Evolutionary conservation across 2,888 invertebrate species (phyloP).

Genomic region (Apeira syringaria): DNA sequence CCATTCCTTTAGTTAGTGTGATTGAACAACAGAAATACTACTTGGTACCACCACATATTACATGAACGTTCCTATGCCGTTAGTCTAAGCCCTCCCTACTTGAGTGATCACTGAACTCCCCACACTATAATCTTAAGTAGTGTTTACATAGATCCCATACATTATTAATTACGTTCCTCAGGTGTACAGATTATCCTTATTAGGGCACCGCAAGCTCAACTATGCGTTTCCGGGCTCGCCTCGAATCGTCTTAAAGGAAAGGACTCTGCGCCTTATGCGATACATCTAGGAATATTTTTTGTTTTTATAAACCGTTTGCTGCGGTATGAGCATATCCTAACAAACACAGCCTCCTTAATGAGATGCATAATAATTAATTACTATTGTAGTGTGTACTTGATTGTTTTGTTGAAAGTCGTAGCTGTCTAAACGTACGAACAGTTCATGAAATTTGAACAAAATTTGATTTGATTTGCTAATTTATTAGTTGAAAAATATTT

Average conservation of each 20-base stretch:
- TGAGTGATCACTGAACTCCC: conserved; percentile 45
- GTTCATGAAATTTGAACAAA: too few relatives aligned
- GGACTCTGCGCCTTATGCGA: conserved; percentile 24
- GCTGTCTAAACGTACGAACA: too few relatives aligned
- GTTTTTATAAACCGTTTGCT: conserved; percentile 8
- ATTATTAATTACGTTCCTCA: conserved; percentile 82
- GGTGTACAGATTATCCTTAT: conserved; percentile 78
- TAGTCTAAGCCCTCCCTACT: conserved; percentile 13
- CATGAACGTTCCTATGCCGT: background rate
- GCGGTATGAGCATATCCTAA: background rate
- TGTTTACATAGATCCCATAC: conserved; percentile 59
- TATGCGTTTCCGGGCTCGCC: conserved; percentile 47
- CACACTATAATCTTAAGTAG: conserved; percentile 51
- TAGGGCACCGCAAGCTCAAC: conserved; percentile 67
- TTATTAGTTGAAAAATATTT: too few relatives aligned
- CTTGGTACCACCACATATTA: background rate
- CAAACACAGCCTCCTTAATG: background rate
- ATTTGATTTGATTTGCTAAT: too few relatives aligned
- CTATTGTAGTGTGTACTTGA: too few relatives aligned
- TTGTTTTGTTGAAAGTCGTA: too few relatives aligned
- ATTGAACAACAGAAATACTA: too few relatives aligned
- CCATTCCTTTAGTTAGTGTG: too few relatives aligned
- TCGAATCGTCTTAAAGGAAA: conserved; percentile 30
- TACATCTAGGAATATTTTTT: conserved; percentile 19
- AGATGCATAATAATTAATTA: background rate